Base-by-base conservation (phyloP, 2,113 vertebrate genomes). In the Ceuthmochares aereus region DNA sequence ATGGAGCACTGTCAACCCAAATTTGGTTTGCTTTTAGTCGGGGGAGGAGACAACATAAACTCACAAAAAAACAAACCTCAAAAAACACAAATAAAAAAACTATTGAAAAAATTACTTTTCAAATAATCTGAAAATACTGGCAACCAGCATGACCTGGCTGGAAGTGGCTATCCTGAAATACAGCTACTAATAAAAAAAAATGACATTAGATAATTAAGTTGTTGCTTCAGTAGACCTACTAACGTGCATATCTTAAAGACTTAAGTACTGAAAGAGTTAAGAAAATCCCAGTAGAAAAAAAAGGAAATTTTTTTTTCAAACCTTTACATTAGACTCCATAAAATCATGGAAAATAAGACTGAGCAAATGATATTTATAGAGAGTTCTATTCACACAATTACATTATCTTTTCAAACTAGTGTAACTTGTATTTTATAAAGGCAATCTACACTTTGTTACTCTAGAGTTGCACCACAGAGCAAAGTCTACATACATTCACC, bases 31-130 rank as follows among this genome's bases (percentile, higher is more conserved):
- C 29, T 58, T 7, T 0, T 49, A 7, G 20, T 18, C 7, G 20
- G 26, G 4, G 3, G 30, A 69, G 29, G 12, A 18, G 5, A 16
- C 2, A 0, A 4, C 11, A 37, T 12, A 55, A 55, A 77, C 21
- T 49, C 20, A 49, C 7, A 62, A 79, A 73, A 1, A 19, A n/a
- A 4, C 3, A 23, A 22, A 8, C 14, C 27, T 16, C 37, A 25
- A 47, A 52, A 70, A 60, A 19, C 9, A 70, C 2, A 83, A 60
- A 13, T 13, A 27, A 68, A 79, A 87, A 73, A 12, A 0, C 1
- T 0, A 80, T 9, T 60, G 32, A 36, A 59, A 87, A 72, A 4
- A 23, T n/a, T 15, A 60, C 2, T 73, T 76, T 79, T 79, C 16
- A 82, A 82, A 80, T 45, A 73, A 66, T 29, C 2, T 1, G 1